These are phyloP conservation scores for Drosophila sordidapex DNA, from an alignment of 2,888 invertebrate genomes.

Conservation along the genomic window DNA sequence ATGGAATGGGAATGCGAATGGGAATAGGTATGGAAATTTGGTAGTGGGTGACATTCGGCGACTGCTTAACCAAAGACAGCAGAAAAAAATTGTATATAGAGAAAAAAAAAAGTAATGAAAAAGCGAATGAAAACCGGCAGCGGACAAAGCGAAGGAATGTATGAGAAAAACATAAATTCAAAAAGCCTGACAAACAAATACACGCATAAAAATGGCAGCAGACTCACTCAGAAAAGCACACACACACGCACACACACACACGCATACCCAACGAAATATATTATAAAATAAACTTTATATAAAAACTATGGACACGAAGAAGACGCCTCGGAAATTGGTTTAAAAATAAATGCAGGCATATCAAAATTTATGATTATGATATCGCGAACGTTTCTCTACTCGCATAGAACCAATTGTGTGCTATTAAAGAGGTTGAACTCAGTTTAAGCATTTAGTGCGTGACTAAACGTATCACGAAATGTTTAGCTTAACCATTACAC, in stretches of 20 bases:
- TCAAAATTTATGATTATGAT: constrained; percentile 71
- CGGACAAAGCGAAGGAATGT: constrained; percentile 73
- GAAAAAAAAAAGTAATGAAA: constrained; percentile 46
- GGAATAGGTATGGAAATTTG: constrained; percentile 32
- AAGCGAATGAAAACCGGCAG: constrained; percentile 54
- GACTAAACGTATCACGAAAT: constrained; percentile 44
- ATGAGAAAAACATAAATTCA: constrained; percentile 76
- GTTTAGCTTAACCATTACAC: constrained; percentile 60
- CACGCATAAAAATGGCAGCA: constrained; percentile 51
- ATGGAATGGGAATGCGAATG: constrained; percentile 15
- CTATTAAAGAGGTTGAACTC: constrained; percentile 39
- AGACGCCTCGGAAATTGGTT: constrained; percentile 64
- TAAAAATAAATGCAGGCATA: constrained; percentile 73
- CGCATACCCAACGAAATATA: constrained; percentile 26
- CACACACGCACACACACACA: constrained; percentile 24
- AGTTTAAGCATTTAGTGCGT: constrained; percentile 28
- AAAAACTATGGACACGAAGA: constrained; percentile 59
- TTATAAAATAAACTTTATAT: constrained; percentile 67
- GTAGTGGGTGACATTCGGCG: constrained; percentile 29
- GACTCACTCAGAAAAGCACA: constrained; percentile 23
- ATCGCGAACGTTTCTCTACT: constrained; percentile 32
- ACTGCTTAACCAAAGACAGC: constrained; percentile 30
- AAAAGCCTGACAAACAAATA: constrained; percentile 74
- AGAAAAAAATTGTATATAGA: constrained; percentile 21
- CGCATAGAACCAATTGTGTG: constrained; percentile 39